Conservation (phyloP, 1,140 invertebrate genomes). For the Trissolcus basalis region DNA sequence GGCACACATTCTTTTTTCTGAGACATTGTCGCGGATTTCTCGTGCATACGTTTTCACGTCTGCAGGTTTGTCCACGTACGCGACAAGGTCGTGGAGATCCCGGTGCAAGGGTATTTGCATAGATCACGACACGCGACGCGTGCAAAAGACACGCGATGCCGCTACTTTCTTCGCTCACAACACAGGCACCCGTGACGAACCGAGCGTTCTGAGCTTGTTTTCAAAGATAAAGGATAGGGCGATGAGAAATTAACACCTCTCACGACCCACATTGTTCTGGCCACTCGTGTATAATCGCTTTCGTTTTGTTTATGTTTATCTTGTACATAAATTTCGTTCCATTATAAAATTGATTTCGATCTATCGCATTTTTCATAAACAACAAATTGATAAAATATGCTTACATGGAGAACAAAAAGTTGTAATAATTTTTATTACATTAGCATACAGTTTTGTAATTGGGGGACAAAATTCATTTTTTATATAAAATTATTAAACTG, state of each 20-base stretch:
- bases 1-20: conserved; percentile 24
- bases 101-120: conserved; percentile 34
- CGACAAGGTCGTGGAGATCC: conserved; percentile 28
- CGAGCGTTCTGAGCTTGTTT: conserved; percentile 29
- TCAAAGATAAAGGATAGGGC: conserved; percentile 32
- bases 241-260: conserved; percentile 54
- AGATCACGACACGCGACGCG: conserved; percentile 57
- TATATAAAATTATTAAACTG: no score
- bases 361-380: no score
- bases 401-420: no score
- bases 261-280: conserved; percentile 43
- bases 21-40: not conserved
- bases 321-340: not conserved
- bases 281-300: conserved; percentile 8
- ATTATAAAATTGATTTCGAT: conserved; percentile 1
- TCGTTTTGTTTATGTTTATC: conserved; percentile 34
- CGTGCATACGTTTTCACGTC: conserved; percentile 12
- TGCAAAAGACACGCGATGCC: conserved; percentile 49
- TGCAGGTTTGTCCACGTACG: conserved; percentile 7
- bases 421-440: no score
- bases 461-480: no score
- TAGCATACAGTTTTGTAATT: no score
- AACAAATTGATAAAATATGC: no score
- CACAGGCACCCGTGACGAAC: conserved; percentile 33
- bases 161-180: conserved; percentile 41